phyloP scores from a whole-genome alignment of 2,888 invertebrate genomes.

The Pediacus dermestoides region DNA sequence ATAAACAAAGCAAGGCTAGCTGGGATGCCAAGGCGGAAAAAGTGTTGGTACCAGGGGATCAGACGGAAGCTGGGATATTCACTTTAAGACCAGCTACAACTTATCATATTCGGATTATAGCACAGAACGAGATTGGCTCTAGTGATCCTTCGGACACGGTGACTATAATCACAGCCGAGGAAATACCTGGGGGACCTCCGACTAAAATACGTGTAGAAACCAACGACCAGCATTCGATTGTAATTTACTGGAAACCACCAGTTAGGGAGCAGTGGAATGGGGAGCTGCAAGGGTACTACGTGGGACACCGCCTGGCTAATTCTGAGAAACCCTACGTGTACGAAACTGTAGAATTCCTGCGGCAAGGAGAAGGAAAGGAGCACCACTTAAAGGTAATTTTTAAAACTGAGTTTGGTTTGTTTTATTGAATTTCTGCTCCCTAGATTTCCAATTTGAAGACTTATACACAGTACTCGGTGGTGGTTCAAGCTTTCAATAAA shows the following conservation, averaged over 20 bases:
- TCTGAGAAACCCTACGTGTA: constrained; percentile 84
- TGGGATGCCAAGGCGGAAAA: constrained; percentile 85
- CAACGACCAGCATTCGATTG: constrained; percentile 79
- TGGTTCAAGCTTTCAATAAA: constrained; percentile 92
- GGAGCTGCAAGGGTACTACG: constrained; percentile 86
- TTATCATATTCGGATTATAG: constrained; percentile 88
- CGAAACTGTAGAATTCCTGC: constrained; percentile 87
- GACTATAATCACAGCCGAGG: constrained; percentile 93
- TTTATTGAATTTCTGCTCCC: constrained; percentile 9
- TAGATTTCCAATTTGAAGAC: constrained; percentile 57
- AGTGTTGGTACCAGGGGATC: constrained; percentile 84
- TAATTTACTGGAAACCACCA: constrained; percentile 89
- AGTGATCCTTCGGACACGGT: constrained; percentile 91
- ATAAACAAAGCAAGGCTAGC: constrained; percentile 78
- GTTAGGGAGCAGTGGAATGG: constrained; percentile 88
- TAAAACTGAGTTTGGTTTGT: constrained; percentile 3
- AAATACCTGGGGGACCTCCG: constrained; percentile 71
- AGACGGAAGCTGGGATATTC: constrained; percentile 84
- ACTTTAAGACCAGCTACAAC: constrained; percentile 87
- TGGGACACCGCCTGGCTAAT: constrained; percentile 81
- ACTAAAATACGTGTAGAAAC: constrained; percentile 82
- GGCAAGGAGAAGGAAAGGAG: constrained; percentile 89
- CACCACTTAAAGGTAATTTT: constrained; percentile 63
- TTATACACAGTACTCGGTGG: constrained; percentile 93
- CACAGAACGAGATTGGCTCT: constrained; percentile 90